phyloP scores from a whole-genome alignment of 1,140 invertebrate genomes.

The Drosophila orosa region DNA sequence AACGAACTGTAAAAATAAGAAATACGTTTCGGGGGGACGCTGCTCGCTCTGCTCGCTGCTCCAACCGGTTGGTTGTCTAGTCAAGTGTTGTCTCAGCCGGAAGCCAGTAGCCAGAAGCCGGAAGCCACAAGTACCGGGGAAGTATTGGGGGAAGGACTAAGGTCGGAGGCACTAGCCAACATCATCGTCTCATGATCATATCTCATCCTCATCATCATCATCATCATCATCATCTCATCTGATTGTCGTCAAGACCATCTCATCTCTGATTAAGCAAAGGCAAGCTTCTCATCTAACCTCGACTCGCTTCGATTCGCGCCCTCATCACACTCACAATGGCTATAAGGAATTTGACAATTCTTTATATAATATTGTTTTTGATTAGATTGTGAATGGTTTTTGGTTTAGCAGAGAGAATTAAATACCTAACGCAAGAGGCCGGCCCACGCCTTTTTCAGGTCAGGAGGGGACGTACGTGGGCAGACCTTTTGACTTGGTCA shows the following conservation, averaged over 20 bases:
- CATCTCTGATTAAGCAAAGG: conserved; percentile 60
- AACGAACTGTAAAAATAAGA: conserved; percentile 79
- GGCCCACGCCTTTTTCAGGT: conserved; percentile 49
- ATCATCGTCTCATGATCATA: conserved; percentile 34
- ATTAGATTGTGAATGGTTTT: conserved; percentile 63
- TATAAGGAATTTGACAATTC: conserved; percentile 83
- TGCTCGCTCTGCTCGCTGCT: conserved; percentile 53
- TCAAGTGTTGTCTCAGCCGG: conserved; percentile 45
- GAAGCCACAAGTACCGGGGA: conserved; percentile 33
- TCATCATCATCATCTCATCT: conserved; percentile 36
- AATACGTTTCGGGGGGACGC: conserved; percentile 64
- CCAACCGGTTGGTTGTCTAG: conserved; percentile 51
- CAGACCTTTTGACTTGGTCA: conserved; percentile 49
- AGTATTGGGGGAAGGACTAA: conserved; percentile 41
- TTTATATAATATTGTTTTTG: conserved; percentile 75
- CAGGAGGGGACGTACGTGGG: conserved; percentile 31
- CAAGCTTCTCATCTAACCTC: conserved; percentile 50
- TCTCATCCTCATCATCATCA: conserved; percentile 46
- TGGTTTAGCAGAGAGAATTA: conserved; percentile 69
- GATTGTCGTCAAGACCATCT: conserved; percentile 44
- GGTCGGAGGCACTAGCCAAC: conserved; percentile 49
- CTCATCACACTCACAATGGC: conserved; percentile 63
- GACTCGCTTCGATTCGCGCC: conserved; percentile 35
- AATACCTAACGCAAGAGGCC: conserved; percentile 73
- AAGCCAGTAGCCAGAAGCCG: conserved; percentile 15